These are phyloP conservation scores for Halichoeres trimaculatus DNA, from an alignment of 2,113 vertebrate species.

Conservation along the genomic window DNA sequence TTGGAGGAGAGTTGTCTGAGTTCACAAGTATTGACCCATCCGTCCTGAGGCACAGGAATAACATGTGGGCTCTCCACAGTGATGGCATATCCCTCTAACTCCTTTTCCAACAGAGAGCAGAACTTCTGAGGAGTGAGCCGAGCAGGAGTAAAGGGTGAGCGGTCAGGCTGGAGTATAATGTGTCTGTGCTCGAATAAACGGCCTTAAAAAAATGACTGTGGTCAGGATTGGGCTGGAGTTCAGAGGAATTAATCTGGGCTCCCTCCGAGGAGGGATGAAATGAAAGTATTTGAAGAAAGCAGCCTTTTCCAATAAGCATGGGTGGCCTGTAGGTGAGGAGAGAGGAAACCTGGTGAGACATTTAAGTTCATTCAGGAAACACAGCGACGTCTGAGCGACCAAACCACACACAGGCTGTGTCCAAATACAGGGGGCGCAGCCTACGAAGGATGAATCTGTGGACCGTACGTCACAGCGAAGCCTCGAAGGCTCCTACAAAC, in stretches of 20 bases:
- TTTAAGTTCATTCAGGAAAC: constrained; percentile 13
- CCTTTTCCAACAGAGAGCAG: constrained; percentile 38
- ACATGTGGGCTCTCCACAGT: constrained; percentile 16
- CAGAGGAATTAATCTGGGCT: constrained; percentile 43
- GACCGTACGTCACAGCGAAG: no score
- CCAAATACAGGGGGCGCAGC: no score
- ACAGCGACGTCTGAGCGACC: neutral
- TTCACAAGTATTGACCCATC: constrained; percentile 35
- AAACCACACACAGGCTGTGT: neutral
- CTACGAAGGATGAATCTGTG: no score
- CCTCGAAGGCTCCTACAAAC: no score
- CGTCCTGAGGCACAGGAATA: constrained; percentile 35
- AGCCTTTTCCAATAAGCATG: constrained; percentile 1
- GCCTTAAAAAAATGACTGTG: constrained; percentile 46
- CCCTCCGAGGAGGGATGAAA: constrained; percentile 29
- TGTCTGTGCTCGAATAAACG: constrained; percentile 25
- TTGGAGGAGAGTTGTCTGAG: constrained; percentile 16
- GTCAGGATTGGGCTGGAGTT: constrained; percentile 42
- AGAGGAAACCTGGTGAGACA: neutral
- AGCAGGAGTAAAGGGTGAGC: neutral
- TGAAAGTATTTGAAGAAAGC: constrained; percentile 35
- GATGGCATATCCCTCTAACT: constrained; percentile 5
- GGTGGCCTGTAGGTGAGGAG: neutral
- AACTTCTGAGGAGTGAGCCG: constrained; percentile 6
- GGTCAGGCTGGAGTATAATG: constrained; percentile 2